Evolutionary conservation across 2,797 vertebrate species (phyloP).

Genomic region (Siniperca scherzeri): DNA sequence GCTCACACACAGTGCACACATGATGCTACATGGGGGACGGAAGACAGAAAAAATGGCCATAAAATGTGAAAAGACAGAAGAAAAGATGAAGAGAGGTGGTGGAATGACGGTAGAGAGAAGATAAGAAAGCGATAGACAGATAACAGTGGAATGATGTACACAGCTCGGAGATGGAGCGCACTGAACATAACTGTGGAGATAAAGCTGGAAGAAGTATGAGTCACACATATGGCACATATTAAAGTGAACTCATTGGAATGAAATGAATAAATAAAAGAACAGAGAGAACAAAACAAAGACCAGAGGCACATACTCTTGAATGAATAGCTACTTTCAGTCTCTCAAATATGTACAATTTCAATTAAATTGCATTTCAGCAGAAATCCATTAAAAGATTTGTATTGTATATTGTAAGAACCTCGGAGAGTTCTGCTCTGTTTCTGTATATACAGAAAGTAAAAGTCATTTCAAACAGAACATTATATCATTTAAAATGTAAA

Average conservation of each 20-base stretch:
- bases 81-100: constrained; percentile 12
- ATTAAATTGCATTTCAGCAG: background rate
- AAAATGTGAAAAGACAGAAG: constrained; percentile 19
- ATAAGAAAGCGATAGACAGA: constrained; percentile 6
- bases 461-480: background rate
- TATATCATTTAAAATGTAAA: background rate
- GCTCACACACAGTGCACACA: constrained; percentile 84
- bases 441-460: background rate
- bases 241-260: background rate
- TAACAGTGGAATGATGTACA: background rate
- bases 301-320: background rate
- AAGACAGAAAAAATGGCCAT: constrained; percentile 20
- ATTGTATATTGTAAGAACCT: background rate
- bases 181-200: constrained; percentile 39
- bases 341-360: background rate
- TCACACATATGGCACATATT: constrained; percentile 20
- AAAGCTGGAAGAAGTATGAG: constrained; percentile 32
- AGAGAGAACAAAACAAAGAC: background rate
- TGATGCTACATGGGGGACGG: constrained; percentile 87
- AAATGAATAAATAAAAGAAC: background rate
- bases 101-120: background rate
- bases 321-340: background rate
- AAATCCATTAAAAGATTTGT: background rate
- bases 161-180: background rate
- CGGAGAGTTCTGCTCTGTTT: background rate